These are phyloP conservation scores for Lutjanus campechanus DNA, from an alignment of 2,797 vertebrate genomes.

Conservation along the genomic window DNA sequence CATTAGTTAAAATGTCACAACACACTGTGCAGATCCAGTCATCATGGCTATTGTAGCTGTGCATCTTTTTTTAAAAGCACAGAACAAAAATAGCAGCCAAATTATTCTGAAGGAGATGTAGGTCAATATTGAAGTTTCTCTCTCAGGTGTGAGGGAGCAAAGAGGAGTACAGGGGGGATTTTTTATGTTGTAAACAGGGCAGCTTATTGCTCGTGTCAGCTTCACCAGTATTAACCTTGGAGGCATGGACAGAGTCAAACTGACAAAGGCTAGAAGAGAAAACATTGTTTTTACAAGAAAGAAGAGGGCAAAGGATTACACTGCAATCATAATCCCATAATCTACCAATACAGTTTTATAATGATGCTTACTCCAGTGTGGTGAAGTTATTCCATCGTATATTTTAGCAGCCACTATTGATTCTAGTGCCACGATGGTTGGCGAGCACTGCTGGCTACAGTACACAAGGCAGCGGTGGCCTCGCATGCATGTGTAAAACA, in stretches of 20 bases:
- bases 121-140: constrained; percentile 81
- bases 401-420: constrained; percentile 59
- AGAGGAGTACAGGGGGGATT: constrained; percentile 9
- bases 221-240: constrained; percentile 15
- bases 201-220: constrained; percentile 31
- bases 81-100: constrained; percentile 80
- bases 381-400: constrained; percentile 47
- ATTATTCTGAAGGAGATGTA: constrained; percentile 84
- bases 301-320: constrained; percentile 46
- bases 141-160: constrained; percentile 64
- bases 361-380: constrained; percentile 43
- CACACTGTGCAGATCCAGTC: constrained; percentile 62
- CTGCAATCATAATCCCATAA: constrained; percentile 60
- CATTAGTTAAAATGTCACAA: constrained; percentile 85
- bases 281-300: constrained; percentile 36
- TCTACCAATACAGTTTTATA: constrained; percentile 47
- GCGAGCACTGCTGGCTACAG: constrained; percentile 36
- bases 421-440: constrained; percentile 46
- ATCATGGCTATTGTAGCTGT: constrained; percentile 52
- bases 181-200: constrained; percentile 45
- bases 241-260: constrained; percentile 11
- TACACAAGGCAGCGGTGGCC: constrained; percentile 17
- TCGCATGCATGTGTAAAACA: constrained; percentile 55
- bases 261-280: constrained; percentile 17
- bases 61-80: constrained; percentile 55